phyloP scores from a whole-genome alignment of 2,797 vertebrate species.

The Alosa sapidissima region DNA sequence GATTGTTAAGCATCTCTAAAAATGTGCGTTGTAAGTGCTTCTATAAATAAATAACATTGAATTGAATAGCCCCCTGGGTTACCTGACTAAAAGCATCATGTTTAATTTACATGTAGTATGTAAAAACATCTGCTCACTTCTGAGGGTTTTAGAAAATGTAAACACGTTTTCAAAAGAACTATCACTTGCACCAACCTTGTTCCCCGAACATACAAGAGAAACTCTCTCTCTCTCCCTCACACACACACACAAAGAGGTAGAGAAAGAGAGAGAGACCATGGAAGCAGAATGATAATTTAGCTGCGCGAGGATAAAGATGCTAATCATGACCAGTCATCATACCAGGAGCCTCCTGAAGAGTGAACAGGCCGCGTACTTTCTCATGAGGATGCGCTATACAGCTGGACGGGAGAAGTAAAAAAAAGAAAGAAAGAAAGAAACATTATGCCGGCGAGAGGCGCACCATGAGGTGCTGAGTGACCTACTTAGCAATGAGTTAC shows the following conservation, averaged over 20 bases:
- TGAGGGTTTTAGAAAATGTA: background rate
- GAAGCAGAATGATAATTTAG: background rate
- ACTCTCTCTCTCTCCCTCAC: too few species aligned
- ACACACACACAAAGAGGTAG: too few species aligned
- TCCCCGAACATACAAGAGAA: background rate
- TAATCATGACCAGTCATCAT: background rate
- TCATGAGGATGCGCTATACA: background rate
- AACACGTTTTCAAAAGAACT: background rate
- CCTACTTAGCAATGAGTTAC: conserved; percentile 15
- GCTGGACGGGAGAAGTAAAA: background rate
- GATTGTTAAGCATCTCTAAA: background rate
- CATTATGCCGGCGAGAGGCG: background rate
- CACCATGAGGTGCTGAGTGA: conserved; percentile 1
- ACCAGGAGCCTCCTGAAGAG: background rate
- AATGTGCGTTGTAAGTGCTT: background rate
- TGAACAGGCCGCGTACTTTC: background rate
- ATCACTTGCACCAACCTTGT: background rate
- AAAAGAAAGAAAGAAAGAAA: too few species aligned
- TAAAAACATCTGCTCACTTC: background rate
- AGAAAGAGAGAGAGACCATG: background rate
- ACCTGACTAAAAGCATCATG: background rate
- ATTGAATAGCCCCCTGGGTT: background rate
- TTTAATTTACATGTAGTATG: background rate
- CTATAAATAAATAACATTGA: background rate
- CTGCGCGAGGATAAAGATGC: background rate